phyloP scores from a whole-genome alignment of 2,888 invertebrate species.

The Cryptus viduatorius region DNA sequence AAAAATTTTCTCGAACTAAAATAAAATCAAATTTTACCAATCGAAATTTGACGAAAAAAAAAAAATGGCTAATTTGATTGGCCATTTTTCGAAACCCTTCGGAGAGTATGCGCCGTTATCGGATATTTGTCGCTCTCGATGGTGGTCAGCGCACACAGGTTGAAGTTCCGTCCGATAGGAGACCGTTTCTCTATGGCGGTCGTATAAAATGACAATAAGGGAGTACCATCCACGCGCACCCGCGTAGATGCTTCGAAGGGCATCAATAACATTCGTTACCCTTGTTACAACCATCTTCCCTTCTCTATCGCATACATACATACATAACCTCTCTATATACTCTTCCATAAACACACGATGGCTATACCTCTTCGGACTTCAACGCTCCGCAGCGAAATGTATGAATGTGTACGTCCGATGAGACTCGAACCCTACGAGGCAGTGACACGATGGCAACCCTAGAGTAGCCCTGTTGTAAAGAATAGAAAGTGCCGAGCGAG shows the following conservation, averaged over 20 bases:
- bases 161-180: neutral
- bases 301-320: constrained; percentile 31
- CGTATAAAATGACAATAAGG: constrained; percentile 83
- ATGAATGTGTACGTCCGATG: constrained; percentile 2
- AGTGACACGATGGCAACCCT: constrained; percentile 5
- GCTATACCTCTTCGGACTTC: constrained; percentile 8
- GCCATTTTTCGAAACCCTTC: too few relatives aligned
- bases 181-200: constrained; percentile 60
- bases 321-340: neutral
- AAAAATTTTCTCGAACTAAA: neutral
- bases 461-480: constrained; percentile 28
- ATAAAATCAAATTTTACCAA: too few relatives aligned
- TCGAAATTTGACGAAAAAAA: too few relatives aligned
- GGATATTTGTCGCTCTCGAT: constrained; percentile 79
- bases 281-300: constrained; percentile 61
- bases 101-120: constrained; percentile 74
- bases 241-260: constrained; percentile 66
- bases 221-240: constrained; percentile 71
- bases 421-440: constrained; percentile 17
- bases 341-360: neutral
- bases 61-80: too few relatives aligned
- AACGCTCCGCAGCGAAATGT: constrained; percentile 5
- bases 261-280: constrained; percentile 83
- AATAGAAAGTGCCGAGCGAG: constrained; percentile 53
- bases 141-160: constrained; percentile 65